These are phyloP conservation scores for Acromyrmex echinatior DNA, from an alignment of 1,140 invertebrate genomes.

Conservation along the genomic window DNA sequence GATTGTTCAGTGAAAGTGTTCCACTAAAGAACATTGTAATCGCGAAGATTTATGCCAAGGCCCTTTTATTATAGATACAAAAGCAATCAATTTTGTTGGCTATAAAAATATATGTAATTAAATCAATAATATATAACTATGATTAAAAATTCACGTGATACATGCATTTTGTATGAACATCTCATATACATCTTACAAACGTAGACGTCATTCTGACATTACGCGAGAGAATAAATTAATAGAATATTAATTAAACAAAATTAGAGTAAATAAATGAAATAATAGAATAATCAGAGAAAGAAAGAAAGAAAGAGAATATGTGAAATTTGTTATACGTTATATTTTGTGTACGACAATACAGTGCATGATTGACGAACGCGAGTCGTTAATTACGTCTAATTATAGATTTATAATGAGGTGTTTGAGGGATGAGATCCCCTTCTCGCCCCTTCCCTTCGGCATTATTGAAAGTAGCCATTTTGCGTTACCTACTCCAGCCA, in stretches of 20 bases:
- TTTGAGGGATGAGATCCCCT: constrained; percentile 20
- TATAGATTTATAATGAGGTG: constrained; percentile 36
- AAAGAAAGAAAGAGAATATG: neutral
- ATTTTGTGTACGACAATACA: neutral
- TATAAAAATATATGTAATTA: neutral
- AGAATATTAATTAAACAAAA: constrained; percentile 27
- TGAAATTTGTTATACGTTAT: neutral
- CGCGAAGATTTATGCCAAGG: constrained; percentile 53
- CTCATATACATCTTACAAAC: neutral
- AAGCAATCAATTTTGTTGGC: neutral
- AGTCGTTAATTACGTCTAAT: constrained; percentile 45
- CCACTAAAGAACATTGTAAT: constrained; percentile 55
- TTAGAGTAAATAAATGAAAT: constrained; percentile 24
- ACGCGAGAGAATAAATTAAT: neutral
- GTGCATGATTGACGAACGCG: constrained; percentile 1
- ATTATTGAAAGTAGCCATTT: constrained; percentile 72
- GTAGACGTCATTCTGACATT: neutral
- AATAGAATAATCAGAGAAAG: neutral
- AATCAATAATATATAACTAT: constrained; percentile 8
- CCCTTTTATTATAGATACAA: constrained; percentile 14
- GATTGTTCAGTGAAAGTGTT: constrained; percentile 64
- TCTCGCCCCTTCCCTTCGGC: neutral
- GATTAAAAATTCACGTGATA: constrained; percentile 8
- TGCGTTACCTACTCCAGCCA: constrained; percentile 63
- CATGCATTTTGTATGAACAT: neutral